These are phyloP conservation scores for Temnopleurus reevesii DNA, from an alignment of 53 echinoderm and acorn worm genomes.

Conservation along the genomic window DNA sequence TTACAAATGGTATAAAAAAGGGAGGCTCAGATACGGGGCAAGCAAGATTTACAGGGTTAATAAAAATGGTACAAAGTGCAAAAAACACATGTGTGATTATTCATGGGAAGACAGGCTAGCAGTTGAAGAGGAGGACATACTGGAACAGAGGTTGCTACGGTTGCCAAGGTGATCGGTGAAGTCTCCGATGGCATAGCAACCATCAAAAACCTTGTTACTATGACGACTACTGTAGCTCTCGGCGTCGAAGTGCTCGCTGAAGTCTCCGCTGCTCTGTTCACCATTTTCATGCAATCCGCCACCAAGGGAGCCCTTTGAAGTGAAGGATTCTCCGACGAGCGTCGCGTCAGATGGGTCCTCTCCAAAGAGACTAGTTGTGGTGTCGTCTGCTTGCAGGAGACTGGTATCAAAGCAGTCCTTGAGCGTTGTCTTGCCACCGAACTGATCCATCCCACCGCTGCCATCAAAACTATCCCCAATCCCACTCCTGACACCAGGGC, in stretches of 20 bases:
- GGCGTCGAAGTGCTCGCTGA: conserved; percentile 34
- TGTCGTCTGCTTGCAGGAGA: conserved; percentile 44
- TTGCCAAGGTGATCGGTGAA: conserved; percentile 58
- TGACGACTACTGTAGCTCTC: conserved; percentile 36
- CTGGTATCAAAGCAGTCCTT: conserved; percentile 38
- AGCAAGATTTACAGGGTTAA: neutral
- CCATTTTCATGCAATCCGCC: neutral
- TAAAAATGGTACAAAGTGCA: neutral
- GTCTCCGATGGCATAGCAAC: conserved; percentile 52
- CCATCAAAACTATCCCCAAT: neutral
- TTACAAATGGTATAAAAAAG: conserved; percentile 27
- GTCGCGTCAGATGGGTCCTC: conserved; percentile 10
- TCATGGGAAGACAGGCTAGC: conserved; percentile 70
- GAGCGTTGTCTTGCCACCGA: neutral
- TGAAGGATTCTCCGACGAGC: conserved; percentile 1
- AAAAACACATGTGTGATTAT: conserved; percentile 2
- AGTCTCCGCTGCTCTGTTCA: neutral
- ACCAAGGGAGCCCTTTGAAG: neutral
- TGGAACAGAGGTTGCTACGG: conserved; percentile 60
- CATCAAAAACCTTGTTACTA: conserved; percentile 59
- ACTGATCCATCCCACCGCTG: conserved; percentile 39
- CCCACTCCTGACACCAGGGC: conserved; percentile 29
- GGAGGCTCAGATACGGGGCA: conserved; percentile 31
- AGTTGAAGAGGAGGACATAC: conserved; percentile 71
- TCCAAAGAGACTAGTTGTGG: conserved; percentile 22